Base-by-base conservation (phyloP, 2,888 invertebrate species). In the Acanthacorydalis orientalis region DNA sequence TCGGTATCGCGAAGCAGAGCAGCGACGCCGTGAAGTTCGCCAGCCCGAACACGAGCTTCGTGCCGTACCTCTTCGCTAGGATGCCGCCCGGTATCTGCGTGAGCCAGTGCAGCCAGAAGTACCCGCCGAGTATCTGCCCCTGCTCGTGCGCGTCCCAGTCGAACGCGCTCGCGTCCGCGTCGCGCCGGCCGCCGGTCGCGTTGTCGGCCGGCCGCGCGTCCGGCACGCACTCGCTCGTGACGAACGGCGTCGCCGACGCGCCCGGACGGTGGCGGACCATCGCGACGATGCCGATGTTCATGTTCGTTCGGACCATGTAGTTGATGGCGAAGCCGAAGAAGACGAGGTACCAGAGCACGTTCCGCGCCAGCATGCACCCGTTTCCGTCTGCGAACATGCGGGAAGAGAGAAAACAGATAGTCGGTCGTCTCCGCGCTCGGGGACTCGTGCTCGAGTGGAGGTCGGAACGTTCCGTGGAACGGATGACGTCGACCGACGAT, bases 21-120 rank as follows among this genome's bases (percentile, higher is more conserved):
- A 81, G 55, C 2, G 78, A 75, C 1, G 79, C 77, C 2, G 72
- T 56, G 9, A 79, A 68, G 59, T 84, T 77, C 1, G 79, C 73
- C 32, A 75, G 58, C 0, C 84, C 85, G 57, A 80, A 83, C 11
- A 85, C 65, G 37, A 74, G 57, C 60, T 84, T 84, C 0, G 83
- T 81, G 1, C 85, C 84, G 57, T 77, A 79, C 53, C 72, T 74
- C 49, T 74, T 72, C 0, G 82, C 78, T 44, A 83, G 57, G 48
- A 79, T 64, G 31, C 83, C 84, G 31, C 83, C 84, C 1, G 83
- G 83, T 33, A 84, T 64, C 63, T 84, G 83, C 0, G 77, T 73
- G 0, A 76, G 43, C 73, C 82, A 80, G 57, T 84, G 82, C 1
- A 81, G 63, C 77, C 80, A 83, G 60, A 79, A 85, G 58, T 80